phyloP scores from a whole-genome alignment of 1,140 invertebrate species.

The Hylyphantes graminicola region DNA sequence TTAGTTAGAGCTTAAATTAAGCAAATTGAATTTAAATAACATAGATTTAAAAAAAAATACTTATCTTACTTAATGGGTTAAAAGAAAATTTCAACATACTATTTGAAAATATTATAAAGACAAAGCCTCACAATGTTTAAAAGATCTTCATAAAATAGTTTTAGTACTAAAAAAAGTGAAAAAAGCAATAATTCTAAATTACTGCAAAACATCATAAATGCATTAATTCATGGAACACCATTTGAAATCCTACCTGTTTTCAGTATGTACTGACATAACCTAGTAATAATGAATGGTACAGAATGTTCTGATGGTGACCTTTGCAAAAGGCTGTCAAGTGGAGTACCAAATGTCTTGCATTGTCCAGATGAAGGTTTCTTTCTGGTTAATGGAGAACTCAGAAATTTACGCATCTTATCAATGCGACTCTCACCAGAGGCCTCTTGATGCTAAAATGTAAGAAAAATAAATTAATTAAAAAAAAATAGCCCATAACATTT shows the following conservation, averaged over 20 bases:
- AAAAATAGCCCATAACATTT: not conserved
- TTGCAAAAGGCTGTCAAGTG: slow-evolving; percentile 60
- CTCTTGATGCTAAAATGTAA: slow-evolving; percentile 25
- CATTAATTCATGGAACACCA: too few relatives aligned
- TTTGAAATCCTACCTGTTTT: slow-evolving; percentile 30
- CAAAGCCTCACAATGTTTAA: too few relatives aligned
- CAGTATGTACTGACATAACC: slow-evolving; percentile 63
- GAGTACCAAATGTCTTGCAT: slow-evolving; percentile 62
- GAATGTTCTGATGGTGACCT: slow-evolving; percentile 62
- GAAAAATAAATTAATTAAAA: not conserved
- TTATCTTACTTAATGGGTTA: too few relatives aligned
- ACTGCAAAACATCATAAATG: too few relatives aligned
- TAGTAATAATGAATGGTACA: slow-evolving; percentile 61
- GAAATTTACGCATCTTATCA: slow-evolving; percentile 62
- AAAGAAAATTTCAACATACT: too few relatives aligned
- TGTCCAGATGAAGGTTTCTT: slow-evolving; percentile 56
- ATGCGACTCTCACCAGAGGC: slow-evolving; percentile 61
- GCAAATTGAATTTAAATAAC: too few relatives aligned
- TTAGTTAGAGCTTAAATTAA: too few relatives aligned
- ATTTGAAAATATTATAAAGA: too few relatives aligned
- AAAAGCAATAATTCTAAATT: too few relatives aligned
- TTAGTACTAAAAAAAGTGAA: too few relatives aligned
- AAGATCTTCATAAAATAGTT: too few relatives aligned
- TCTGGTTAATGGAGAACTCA: slow-evolving; percentile 62
- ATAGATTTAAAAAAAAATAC: too few relatives aligned